These are phyloP conservation scores for Thripadectes ignobilis DNA, from an alignment of 2,797 vertebrate genomes.

Conservation along the genomic window DNA sequence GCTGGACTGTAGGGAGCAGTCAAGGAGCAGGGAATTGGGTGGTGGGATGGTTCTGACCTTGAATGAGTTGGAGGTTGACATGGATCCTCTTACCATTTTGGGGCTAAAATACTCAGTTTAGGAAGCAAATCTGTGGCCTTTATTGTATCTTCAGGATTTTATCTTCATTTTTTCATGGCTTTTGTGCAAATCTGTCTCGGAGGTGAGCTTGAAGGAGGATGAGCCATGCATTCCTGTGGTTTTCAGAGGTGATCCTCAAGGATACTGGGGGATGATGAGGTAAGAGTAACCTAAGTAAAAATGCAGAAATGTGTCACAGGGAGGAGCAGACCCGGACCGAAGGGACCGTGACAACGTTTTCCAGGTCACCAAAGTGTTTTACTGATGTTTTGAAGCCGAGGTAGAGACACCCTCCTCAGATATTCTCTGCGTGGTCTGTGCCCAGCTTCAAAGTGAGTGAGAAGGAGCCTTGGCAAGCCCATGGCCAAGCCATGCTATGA, in stretches of 20 bases:
- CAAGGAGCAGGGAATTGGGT: neutral
- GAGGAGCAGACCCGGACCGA: neutral
- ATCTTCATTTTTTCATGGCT: neutral
- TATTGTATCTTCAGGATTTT: neutral
- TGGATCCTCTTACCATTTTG: neutral
- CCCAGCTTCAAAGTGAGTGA: neutral
- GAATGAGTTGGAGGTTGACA: neutral
- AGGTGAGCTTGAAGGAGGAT: neutral
- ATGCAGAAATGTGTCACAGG: neutral
- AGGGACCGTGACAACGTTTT: neutral
- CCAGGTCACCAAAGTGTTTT: neutral
- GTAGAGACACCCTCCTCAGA: neutral
- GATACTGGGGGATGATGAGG: neutral
- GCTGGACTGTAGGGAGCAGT: neutral
- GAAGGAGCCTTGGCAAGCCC: neutral
- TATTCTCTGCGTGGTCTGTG: neutral
- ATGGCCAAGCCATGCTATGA: neutral
- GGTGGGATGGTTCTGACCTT: neutral
- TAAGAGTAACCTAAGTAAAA: neutral
- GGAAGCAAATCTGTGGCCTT: neutral
- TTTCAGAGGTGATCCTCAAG: neutral
- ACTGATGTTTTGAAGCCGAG: neutral
- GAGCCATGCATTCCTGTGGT: fast-evolving
- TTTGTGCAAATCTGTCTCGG: neutral
- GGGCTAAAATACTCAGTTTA: neutral